Percentiles rank a stretch among this genome's conserved stretches.
These are phyloP conservation scores for Muscicapa adusta DNA, from an alignment of 2,113 vertebrate genomes.

Conservation along the genomic window DNA sequence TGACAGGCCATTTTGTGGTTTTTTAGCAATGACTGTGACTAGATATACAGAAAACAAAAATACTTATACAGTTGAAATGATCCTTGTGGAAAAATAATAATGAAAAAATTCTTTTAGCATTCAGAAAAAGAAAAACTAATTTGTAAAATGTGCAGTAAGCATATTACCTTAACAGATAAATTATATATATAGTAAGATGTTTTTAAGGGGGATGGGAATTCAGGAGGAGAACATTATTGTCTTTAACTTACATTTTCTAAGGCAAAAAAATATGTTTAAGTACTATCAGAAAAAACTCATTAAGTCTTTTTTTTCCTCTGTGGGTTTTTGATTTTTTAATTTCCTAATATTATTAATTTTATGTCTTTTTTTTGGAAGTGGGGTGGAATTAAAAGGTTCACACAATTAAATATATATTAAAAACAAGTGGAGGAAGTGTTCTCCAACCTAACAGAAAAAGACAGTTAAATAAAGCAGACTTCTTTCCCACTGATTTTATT, in stretches of 20 bases:
- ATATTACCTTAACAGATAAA: not conserved
- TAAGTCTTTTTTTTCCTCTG: not conserved
- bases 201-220: not conserved
- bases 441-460: not conserved
- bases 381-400: not conserved
- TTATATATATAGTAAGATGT: not conserved
- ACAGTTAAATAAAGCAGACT: not conserved
- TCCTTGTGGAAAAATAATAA: not conserved
- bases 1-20: not conserved
- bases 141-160: not conserved
- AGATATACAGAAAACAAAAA: not conserved
- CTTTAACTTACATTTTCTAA: not conserved
- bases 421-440: not conserved
- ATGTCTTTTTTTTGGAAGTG: not conserved
- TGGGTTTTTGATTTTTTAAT: not conserved
- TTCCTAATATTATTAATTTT: not conserved
- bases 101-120: not conserved
- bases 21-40: not conserved
- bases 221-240: not conserved
- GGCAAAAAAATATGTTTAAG: no score
- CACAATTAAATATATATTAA: not conserved
- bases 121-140: not conserved
- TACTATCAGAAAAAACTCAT: no score
- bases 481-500: not conserved
- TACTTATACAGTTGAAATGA: not conserved